Base-by-base conservation (phyloP, 2,797 vertebrate species). In the Sciaenops ocellatus region DNA sequence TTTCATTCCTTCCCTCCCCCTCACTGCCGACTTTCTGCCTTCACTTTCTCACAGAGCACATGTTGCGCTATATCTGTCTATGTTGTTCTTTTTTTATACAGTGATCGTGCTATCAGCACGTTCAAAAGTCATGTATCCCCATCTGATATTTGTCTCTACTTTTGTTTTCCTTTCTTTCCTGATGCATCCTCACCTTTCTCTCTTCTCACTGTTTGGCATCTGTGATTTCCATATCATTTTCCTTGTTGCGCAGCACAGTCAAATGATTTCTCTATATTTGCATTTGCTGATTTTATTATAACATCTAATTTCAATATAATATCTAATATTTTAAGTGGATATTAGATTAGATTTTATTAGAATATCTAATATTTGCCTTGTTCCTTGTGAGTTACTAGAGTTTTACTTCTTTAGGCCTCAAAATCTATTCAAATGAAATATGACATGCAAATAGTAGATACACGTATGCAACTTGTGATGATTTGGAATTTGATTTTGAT, bases 221-320 rank as follows among this genome's bases (percentile, higher is more conserved):
- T 11, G n/a, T 82, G 6, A 51, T 87, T 83, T 89, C 5, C 83
- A 76, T 91, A 64, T 67, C 1, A 79, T 89, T 91, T 91, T 69
- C 61, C 5, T 88, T 20, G 17, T 47, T 67, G 41, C 17, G 15
- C 44, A 13, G n/a, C 69, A 52, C 3, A 56, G 70, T 80, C 78
- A 79, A 22, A 5, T 6, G 3, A 6, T 42, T 24, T 79, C 6
- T 28, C 18, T 15, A 44, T 5, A 9, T 38, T 38, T 38, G 34
- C 34, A 38, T 38, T 9, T 38, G 34, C 34, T 34, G 7, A 34
- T 34, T 34, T 34, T 34, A 34, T 34, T 34, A 8, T 34, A 38
- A 38, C 34, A 38, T 38, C 34, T 38, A 3, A 38, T 38, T 38
- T 9, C 34, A 38, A 38, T 38, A 38, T 38, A 38, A 38, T 9